phyloP scores from a whole-genome alignment of 2,888 invertebrate genomes.

The Molorchus minor region DNA sequence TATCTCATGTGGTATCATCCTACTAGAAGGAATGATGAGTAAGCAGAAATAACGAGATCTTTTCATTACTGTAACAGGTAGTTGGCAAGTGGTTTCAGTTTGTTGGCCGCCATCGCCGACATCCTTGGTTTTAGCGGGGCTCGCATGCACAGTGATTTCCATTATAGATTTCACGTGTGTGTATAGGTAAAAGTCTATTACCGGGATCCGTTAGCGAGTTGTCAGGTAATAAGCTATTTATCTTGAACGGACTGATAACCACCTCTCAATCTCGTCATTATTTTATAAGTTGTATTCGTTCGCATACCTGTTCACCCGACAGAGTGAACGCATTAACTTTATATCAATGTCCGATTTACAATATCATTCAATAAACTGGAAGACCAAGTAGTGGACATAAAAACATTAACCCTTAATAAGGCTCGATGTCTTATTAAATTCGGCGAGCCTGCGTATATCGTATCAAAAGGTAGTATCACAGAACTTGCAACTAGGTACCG shows the following conservation, averaged over 20 bases:
- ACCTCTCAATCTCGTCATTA: constrained; percentile 16
- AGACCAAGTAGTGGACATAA: not conserved
- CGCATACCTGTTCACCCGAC: not conserved
- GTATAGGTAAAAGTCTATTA: constrained; percentile 42
- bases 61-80: constrained; percentile 30
- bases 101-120: constrained; percentile 1
- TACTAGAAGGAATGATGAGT: constrained; percentile 33
- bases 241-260: constrained; percentile 34
- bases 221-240: constrained; percentile 41
- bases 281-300: constrained; percentile 9
- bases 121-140: constrained; percentile 12
- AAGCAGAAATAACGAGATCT: constrained; percentile 37
- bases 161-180: constrained; percentile 39
- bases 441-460: no score
- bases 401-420: not conserved
- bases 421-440: no score
- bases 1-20: constrained; percentile 14
- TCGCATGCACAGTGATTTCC: constrained; percentile 36
- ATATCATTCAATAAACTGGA: constrained; percentile 11
- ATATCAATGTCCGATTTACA: not conserved
- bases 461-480: no score
- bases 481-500: no score
- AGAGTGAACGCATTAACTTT: constrained; percentile 3
- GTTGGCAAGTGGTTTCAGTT: constrained; percentile 25
- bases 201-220: constrained; percentile 38